phyloP scores from a whole-genome alignment of 2,888 invertebrate species.

The Drosophila rellima region DNA sequence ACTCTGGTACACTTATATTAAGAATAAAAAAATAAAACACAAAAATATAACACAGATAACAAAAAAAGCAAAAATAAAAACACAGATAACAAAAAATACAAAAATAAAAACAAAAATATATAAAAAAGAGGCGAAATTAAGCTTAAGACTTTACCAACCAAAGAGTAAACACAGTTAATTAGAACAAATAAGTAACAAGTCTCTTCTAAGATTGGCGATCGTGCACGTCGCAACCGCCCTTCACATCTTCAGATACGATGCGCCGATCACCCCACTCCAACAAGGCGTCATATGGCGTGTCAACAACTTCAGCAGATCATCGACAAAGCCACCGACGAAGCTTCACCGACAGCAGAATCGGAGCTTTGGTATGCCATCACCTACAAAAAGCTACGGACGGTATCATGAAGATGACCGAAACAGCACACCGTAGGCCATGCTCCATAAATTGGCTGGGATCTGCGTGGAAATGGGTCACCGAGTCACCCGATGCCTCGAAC shows the following conservation, averaged over 20 bases:
- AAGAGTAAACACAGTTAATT: background rate
- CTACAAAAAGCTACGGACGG: too few relatives aligned
- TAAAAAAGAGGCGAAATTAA: too few relatives aligned
- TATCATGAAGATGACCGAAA: background rate
- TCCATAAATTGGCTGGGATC: constrained; percentile 37
- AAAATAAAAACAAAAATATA: too few relatives aligned
- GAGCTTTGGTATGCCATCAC: too few relatives aligned
- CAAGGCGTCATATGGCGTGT: constrained; percentile 6
- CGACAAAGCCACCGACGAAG: too few relatives aligned
- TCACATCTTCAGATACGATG: background rate
- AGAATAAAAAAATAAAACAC: too few relatives aligned
- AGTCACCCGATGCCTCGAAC: too few relatives aligned
- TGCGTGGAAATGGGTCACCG: constrained; percentile 42
- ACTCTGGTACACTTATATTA: too few relatives aligned
- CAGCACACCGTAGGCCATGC: background rate
- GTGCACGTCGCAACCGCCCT: background rate
- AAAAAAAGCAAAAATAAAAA: too few relatives aligned
- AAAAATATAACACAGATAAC: too few relatives aligned
- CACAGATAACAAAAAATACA: too few relatives aligned
- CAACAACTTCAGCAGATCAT: constrained; percentile 15
- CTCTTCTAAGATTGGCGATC: background rate
- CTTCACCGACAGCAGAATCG: too few relatives aligned
- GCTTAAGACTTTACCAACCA: background rate
- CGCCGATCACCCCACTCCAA: constrained; percentile 6
- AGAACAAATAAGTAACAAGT: background rate